phyloP scores from a whole-genome alignment of 2,113 vertebrate species.

The Callopanchax toddi region DNA sequence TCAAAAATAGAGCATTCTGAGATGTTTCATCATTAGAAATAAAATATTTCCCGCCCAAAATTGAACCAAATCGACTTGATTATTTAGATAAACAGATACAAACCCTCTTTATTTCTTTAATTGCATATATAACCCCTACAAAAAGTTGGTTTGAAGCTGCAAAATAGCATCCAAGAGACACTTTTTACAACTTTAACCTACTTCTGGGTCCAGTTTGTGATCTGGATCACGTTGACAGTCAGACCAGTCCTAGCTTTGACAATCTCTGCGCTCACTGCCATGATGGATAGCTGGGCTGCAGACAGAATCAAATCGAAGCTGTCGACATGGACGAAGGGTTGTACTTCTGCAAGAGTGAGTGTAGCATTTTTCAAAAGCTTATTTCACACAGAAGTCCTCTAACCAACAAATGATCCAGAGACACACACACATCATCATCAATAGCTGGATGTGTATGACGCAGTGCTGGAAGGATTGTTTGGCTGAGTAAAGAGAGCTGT shows the following conservation, averaged over 20 bases:
- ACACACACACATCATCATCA: slow-evolving; percentile 15
- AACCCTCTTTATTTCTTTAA: too few species aligned
- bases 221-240: slow-evolving; percentile 19
- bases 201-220: slow-evolving; percentile 6
- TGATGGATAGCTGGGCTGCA: slow-evolving; percentile 46
- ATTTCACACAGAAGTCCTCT: slow-evolving; percentile 41
- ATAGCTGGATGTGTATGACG: slow-evolving; percentile 32
- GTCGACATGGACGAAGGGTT: slow-evolving; percentile 43
- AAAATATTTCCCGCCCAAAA: too few species aligned
- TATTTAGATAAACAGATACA: too few species aligned
- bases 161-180: slow-evolving; percentile 9
- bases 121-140: neutral
- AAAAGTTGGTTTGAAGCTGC: slow-evolving; percentile 19
- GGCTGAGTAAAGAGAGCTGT: slow-evolving; percentile 32
- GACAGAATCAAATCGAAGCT: slow-evolving; percentile 44
- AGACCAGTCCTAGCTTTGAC: slow-evolving; percentile 10
- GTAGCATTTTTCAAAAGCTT: slow-evolving; percentile 42
- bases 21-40: too few species aligned
- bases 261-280: slow-evolving; percentile 22
- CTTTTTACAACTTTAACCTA: slow-evolving; percentile 24
- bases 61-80: too few species aligned
- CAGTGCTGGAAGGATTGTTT: slow-evolving; percentile 23
- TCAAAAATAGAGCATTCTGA: too few species aligned
- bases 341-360: slow-evolving; percentile 40
- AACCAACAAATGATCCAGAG: slow-evolving; percentile 24